Base-by-base conservation (phyloP, 1,140 invertebrate species). In the Trachymyrmex cornetzi region DNA sequence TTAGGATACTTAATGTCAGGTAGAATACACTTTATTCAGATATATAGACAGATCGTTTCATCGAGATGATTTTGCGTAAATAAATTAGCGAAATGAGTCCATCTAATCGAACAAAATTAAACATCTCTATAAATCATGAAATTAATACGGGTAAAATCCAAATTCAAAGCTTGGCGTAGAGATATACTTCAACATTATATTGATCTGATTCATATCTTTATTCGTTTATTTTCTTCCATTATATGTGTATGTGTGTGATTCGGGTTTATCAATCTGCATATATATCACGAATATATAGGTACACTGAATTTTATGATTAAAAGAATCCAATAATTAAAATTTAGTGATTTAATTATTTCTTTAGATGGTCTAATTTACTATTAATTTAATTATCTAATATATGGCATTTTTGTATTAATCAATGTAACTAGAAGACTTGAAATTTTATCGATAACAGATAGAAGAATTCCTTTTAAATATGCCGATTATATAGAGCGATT, bases 31-130 rank as follows among this genome's bases (percentile, higher is more conserved):
- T 57, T 57, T 55, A 38, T 4, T 22, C 48, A 38, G 34, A 38
- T 38, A 38, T 38, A 7, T 38, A 7, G 12, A 57, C 34, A 14
- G 22, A 30, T 34, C n/a, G n/a, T 3, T 24, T 22, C 19, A 27
- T 55, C 14, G 63, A 30, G 14, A 71, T 69, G 16, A 53, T 44
- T 71, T 59, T 48, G 30, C 19, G n/a, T 11, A 22, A 74, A 59
- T 72, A 22, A 72, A 74, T 82, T 61, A 44, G 6, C 27, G 30
- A 30, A 55, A 30, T 19, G 38, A 24, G 16, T 72, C 14, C 27
- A 53, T 16, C 24, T 57, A 69, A 81, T 84, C 9, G n/a, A 50
- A 82, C 38, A n/a, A 75, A 74, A 74, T 72, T 74, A 30, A 67
- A 27, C 38, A 50, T 24, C 7, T 16, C 19, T 48, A 0, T 61